A percentile compares a stretch with the other conserved stretches of the same genome.
phyloP scores from a whole-genome alignment of 1,140 invertebrate genomes.

The Mya arenaria region DNA sequence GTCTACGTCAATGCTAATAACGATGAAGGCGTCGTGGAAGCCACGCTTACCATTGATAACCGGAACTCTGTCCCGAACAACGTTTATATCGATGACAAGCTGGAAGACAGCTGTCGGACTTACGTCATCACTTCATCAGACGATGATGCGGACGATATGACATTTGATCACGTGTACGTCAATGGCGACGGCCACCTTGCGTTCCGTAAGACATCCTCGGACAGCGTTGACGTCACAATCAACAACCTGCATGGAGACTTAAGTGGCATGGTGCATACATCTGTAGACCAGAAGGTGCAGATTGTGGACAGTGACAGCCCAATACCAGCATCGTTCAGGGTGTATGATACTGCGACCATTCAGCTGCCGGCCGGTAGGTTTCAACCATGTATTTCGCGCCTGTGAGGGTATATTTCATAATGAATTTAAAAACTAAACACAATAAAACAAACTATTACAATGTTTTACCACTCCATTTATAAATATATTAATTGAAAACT shows the following conservation, averaged over 20 bases:
- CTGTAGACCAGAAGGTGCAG: conserved; percentile 59
- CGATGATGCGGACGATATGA: conserved; percentile 38
- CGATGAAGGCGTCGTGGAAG: conserved; percentile 15
- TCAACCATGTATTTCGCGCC: too few relatives aligned
- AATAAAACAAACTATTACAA: too few relatives aligned
- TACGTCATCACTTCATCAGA: conserved; percentile 61
- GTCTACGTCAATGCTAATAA: conserved; percentile 62
- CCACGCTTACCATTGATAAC: conserved; percentile 68
- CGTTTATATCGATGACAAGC: conserved; percentile 58
- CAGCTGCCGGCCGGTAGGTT: conserved; percentile 66
- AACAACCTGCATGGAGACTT: conserved; percentile 69
- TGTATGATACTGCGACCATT: conserved; percentile 63
- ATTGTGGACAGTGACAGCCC: conserved; percentile 64
- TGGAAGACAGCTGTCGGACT: conserved; percentile 65
- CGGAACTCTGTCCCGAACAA: conserved; percentile 56
- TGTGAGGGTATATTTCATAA: too few relatives aligned
- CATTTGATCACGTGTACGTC: conserved; percentile 63
- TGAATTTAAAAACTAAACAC: too few relatives aligned
- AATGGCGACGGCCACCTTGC: conserved; percentile 68
- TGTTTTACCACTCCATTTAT: too few relatives aligned
- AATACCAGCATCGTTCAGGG: conserved; percentile 69
- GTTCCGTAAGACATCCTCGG: conserved; percentile 49
- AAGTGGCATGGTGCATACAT: conserved; percentile 69
- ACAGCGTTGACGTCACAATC: conserved; percentile 57
- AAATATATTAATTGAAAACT: too few relatives aligned